Conservation (phyloP, 2,113 vertebrate genomes). For the Chlorodrepanis virens region DNA sequence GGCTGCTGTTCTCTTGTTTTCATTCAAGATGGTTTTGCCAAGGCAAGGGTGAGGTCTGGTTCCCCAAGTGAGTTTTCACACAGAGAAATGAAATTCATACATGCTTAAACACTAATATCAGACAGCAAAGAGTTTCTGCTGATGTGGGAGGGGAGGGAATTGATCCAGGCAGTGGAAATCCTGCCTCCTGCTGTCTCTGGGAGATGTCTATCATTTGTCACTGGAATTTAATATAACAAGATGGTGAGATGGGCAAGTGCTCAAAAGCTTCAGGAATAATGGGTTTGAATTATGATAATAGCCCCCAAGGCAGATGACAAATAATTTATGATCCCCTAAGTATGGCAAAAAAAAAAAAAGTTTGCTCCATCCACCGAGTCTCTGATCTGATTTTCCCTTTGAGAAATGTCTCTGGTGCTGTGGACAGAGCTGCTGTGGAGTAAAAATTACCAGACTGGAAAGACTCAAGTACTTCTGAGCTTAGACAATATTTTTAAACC, state of each 20-base stretch:
- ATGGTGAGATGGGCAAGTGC: background rate
- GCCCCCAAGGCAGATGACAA: conserved; percentile 58
- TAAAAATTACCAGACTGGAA: background rate
- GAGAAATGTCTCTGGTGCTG: conserved; percentile 41
- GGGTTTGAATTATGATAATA: conserved; percentile 27
- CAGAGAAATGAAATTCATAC: background rate
- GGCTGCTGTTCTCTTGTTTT: background rate
- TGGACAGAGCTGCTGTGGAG: background rate
- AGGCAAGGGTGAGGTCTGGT: background rate
- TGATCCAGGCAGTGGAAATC: background rate
- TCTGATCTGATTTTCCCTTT: conserved; percentile 56
- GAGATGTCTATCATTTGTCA: background rate
- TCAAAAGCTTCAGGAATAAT: conserved; percentile 4
- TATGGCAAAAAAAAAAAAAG: background rate
- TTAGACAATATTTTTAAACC: background rate
- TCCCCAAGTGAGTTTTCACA: background rate
- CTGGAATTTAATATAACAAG: conserved; percentile 5
- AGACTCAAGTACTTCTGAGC: background rate
- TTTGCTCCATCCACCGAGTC: background rate
- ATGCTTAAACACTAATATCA: background rate
- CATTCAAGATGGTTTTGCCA: background rate
- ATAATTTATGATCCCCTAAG: conserved; percentile 55
- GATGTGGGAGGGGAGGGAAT: background rate
- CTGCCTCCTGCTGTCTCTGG: background rate
- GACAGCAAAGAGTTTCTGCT: background rate